Evolutionary conservation across 2,113 vertebrate species (phyloP), one percentile per base, ranked within the genome.

Genomic region (Zosterops hypoxanthus): DNA sequence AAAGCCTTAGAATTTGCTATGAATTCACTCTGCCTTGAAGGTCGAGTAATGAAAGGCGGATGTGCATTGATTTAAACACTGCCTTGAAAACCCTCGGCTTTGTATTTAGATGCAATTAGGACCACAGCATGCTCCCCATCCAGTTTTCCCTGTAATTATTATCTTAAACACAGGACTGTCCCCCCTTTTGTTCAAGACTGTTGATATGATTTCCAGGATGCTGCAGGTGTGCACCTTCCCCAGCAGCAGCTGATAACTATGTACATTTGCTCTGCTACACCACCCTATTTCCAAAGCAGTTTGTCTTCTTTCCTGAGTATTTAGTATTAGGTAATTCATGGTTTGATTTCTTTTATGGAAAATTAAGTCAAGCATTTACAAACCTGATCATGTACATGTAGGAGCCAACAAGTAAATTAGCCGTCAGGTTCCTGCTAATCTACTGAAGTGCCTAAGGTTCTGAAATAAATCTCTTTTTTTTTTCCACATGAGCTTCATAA

Each of bases 91-190:
- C 44, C 72, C 39, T 86, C 44, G 1, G 80, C 84, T 94, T 95
- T 94, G 76, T 95, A 89, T 95, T 97, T 96, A 95, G 76, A 72
- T 61, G 66, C 71, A 97, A 94, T 97, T 97, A 97, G 94, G 92
- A 91, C 92, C 84, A 66, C 69, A 95, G 53, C 57, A 75, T 90
- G 77, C 70, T 90, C 34, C 55, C 34, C 75, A 66, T 89, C 82
- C 46, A 90, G 64, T 85, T 92, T 90, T 94, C 94, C 93, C 83
- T 94, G 55, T 96, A 97, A 97, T 95, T 96, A 96, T 92, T 90
- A 64, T 92, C 81, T 82, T 96, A 76, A 94, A 89, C 64, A 91
- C 44, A 95, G 66, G 65, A 95, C 60, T 65, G 76, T 60, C 64
- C 93, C 64, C 73, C 16, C 33, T 90, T 92, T 95, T 95, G 79